Evolutionary conservation across 92 coral and sea anemone species (phyloP), one percentile per base, ranked within the genome.

Genomic region (Virgularia gustaviana): DNA sequence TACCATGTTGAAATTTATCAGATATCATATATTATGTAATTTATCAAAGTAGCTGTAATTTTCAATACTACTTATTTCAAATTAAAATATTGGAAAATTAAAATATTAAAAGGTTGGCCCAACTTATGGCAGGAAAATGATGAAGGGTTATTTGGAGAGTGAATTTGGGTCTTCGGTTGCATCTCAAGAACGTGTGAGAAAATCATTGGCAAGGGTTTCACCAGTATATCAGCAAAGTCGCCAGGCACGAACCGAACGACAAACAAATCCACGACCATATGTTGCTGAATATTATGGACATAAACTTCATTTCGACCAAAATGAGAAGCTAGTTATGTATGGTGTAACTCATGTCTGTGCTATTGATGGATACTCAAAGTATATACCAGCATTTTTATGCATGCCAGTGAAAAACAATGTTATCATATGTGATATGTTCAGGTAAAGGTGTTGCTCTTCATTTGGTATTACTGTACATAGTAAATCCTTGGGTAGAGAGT

Each of bases 321-420:
- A 39, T 39, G 45, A 39, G 45, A 39, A 39, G 15, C 45, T 39
- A 7, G 45, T 39, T 7, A 39, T 39, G 45, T 39, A 39, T 39
- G 45, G 45, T 15, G 45, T 39, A 8, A 75, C 77, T 3, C 86
- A 81, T 41, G 86, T 81, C 12, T 76, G 81, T 63, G 74, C 76
- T 0, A 76, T 59, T 28, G 86, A 81, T 67, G 86, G 86, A 0
- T 81, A 27, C 49, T 75, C 81, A 13, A 56, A 74, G 28, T 65
- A 53, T 37, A 65, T 81, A 2, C 81, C 76, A 20, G 74, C 81
- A 11, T 75, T 75, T 44, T 52, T 78, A 1, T 64, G 77, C 43
- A 81, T 81, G 86, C 63, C 86, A 29, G 73, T 66, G 5, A 81
- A 81, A 53, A 81, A 81, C 77, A 81, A 81, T 22, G 75, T 65